These are phyloP conservation scores for Pseudachorutes palmiensis DNA, from an alignment of 1,140 invertebrate genomes.

Conservation along the genomic window DNA sequence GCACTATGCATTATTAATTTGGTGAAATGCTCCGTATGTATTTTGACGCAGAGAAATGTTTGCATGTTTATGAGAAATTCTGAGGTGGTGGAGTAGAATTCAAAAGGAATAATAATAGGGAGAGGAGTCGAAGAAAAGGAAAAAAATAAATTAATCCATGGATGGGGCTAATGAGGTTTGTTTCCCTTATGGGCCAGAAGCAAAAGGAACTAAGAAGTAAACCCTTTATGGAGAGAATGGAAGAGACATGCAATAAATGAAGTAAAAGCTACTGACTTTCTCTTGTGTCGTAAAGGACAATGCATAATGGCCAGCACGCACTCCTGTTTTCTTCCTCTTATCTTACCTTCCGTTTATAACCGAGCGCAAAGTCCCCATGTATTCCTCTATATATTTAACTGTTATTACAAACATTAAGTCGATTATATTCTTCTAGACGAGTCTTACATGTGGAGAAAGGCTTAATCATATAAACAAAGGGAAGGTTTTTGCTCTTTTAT, in stretches of 20 bases:
- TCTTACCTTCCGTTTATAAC: background rate
- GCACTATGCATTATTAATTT: background rate
- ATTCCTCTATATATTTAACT: too few species aligned
- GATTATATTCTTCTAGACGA: too few species aligned
- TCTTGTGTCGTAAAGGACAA: background rate
- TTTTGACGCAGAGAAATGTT: background rate
- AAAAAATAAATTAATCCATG: background rate
- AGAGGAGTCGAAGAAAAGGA: background rate
- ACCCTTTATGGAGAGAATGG: background rate
- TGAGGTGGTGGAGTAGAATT: background rate
- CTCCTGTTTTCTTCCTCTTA: background rate
- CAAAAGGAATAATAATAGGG: background rate
- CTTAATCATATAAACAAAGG: too few species aligned
- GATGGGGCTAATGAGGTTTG: constrained; percentile 8
- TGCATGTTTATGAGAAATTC: background rate
- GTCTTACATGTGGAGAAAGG: too few species aligned
- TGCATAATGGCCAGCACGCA: background rate
- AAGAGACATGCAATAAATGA: background rate
- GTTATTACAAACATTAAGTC: too few species aligned
- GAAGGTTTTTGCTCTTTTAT: too few species aligned
- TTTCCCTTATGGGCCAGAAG: background rate
- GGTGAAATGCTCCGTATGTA: background rate
- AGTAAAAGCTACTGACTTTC: background rate
- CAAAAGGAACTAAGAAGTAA: background rate
- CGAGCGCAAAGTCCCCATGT: too few species aligned